Base-by-base conservation (phyloP, 2,797 vertebrate genomes). In the Mastacembelus armatus region DNA sequence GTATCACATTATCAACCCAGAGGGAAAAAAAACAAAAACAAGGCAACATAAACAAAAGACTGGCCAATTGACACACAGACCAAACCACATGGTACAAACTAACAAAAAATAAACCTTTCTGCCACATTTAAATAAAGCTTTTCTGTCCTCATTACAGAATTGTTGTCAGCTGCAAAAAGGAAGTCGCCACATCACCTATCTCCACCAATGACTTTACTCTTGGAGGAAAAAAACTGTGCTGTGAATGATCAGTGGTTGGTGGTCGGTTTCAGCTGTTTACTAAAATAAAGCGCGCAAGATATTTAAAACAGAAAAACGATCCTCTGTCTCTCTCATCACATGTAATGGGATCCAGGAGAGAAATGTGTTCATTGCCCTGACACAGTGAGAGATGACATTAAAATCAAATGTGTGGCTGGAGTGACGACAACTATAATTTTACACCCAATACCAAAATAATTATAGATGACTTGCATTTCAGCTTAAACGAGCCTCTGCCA, bases 271-370 rank as follows among this genome's bases (percentile, higher is more conserved):
- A 86, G 82, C 82, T 78, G 86, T 75, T 70, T 38, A 69, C 71
- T 71, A 59, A 80, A 83, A 77, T 78, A 49, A 73, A 85, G 54
- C 61, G 56, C 64, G 52, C 9, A 42, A 76, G 84, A 83, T 86
- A 79, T 85, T 85, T 79, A 66, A 79, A 84, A 80, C 39, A 70
- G 75, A 54, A 80, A 87, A 73, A 58, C 11, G 71, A 86, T 82
- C 81, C 66, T 16, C 43, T 52, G 19, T 48, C 24, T 65, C 68
- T 80, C 50, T 71, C 69, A 66, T 69, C 36, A 39, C 35, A 63
- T 55, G 85, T 65, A 83, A 85, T 5, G 0, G 24, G 66, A 85
- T 70, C 81, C 59, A 27, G 45, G 32, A 49, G 30, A 43, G 44
- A 52, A 39, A 42, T 32, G 54, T 19, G 47, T 39, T 44, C 47